Base-by-base conservation (phyloP, 2,113 vertebrate species). In the Oncorhynchus clarkii region DNA sequence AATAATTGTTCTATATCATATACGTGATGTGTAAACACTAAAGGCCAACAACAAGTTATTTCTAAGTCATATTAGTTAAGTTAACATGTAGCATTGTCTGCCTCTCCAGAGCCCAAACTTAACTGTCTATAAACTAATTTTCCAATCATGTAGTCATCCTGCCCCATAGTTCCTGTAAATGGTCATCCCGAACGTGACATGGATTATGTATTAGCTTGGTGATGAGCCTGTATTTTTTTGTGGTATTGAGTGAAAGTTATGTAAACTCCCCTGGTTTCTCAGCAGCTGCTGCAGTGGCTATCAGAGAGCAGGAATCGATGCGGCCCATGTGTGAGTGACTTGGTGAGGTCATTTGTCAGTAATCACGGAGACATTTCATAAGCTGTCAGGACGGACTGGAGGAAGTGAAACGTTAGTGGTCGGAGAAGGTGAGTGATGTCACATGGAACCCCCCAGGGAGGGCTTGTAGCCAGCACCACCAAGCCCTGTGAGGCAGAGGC, bases 91-190 rank as follows among this genome's bases (percentile, higher is more conserved):
- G 51, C 51, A 54, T 62, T 62, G n/a, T n/a, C 9, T 45, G 39
- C 39, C 39, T 45, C 39, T 45, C 9, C 39, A 45, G 39, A 45
- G 39, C 9, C 39, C 9, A 45, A 45, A 45, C 39, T 11, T 45
- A 12, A 45, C 39, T 45, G 9, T 45, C 59, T 62, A 62, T 22
- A 62, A 62, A 62, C 59, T n/a, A 0, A 62, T 22, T 24, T 24
- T 24, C 20, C 59, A 62, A 22, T 62, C 59, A 62, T 22, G 18
- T 22, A 62, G 24, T 29, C 65, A 26, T 29, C 24, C 65, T 67
- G 24, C 65, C 1, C 65, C 24, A 31, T 16, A 27, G 8, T 48
- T 26, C 14, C 78, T 71, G 82, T 83, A 74, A 89, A 88, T 87
- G 85, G 66, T 71, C 39, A 39, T 67, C 71, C 67, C 54, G 18